phyloP scores from a whole-genome alignment of 35 echinoderm and acorn worm species.

The Patiria miniata region DNA sequence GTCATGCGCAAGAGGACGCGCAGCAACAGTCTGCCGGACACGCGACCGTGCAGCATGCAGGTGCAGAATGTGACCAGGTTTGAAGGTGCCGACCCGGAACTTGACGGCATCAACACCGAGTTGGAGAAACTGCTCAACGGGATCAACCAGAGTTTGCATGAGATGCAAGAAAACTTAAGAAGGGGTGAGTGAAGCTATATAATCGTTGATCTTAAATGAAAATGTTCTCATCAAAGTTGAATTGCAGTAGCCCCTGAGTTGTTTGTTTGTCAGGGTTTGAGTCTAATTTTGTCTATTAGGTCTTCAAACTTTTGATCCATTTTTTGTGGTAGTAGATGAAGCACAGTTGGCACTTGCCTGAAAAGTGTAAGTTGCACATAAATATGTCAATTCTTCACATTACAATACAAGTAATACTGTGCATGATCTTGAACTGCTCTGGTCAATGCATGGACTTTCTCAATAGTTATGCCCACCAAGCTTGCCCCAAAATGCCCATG shows the following conservation, averaged over 20 bases:
- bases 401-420: too few relatives aligned
- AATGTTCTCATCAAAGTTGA: background rate
- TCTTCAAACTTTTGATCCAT: too few relatives aligned
- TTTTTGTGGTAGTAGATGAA: too few relatives aligned
- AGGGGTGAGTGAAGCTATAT: conserved; percentile 33
- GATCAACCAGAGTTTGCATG: conserved; percentile 94
- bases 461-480: too few relatives aligned
- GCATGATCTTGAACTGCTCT: too few relatives aligned
- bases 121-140: conserved; percentile 86
- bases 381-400: too few relatives aligned
- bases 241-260: background rate
- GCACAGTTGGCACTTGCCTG: too few relatives aligned
- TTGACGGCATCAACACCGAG: conserved; percentile 73
- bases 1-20: conserved; percentile 41
- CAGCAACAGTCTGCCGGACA: conserved; percentile 86
- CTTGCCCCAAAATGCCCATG: too few relatives aligned
- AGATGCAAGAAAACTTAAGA: conserved; percentile 79
- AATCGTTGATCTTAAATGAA: background rate
- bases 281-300: too few relatives aligned
- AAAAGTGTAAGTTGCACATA: too few relatives aligned
- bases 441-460: too few relatives aligned
- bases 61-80: conserved; percentile 20
- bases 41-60: conserved; percentile 49
- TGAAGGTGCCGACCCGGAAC: conserved; percentile 38
- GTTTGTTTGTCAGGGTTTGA: too few relatives aligned